Base-by-base conservation (phyloP, 2,113 vertebrate species). In the Pelodiscus sinensis region DNA sequence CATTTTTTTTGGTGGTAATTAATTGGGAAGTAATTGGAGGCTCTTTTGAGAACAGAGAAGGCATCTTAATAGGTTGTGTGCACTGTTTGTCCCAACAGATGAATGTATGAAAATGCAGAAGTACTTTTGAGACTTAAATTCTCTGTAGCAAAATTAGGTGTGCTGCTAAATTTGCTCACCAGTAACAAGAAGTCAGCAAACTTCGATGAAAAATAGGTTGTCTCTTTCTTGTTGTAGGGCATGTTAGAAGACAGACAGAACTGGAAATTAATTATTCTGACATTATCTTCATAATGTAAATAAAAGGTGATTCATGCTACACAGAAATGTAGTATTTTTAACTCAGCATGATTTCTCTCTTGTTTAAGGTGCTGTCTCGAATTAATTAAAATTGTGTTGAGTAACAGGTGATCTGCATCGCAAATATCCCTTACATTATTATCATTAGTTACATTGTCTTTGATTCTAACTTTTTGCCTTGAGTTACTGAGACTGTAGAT, bases 261-360 rank as follows among this genome's bases (percentile, higher is more conserved):
- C 91, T 95, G 73, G 93, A 77, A 84, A 90, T 94, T 96, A 90
- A 94, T 97, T 96, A 92, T 92, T 91, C 82, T 93, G 93, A 94
- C 79, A 93, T 95, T 75, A 54, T 91, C 91, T 80, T 86, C 90
- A 52, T 8, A 68, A 71, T 92, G 87, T 78, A 90, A 87, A 90
- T 91, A 93, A 95, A 94, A 81, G 81, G 44, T 89, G 85, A 94
- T 94, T 96, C 73, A 82, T 95, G 58, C 88, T 92, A 57, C 58
- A 88, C 56, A 68, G 60, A 95, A 94, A 62, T 62, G 31, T 60
- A n/a, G 62, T 65, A 78, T 81, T 90, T 87, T 86, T 60, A 71
- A 38, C 57, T 79, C 22, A 56, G 83, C 88, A 44, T 89, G 82
- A 3, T 73, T 87, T 82, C 85, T 68, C 29, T 25, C 1, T 21